Conservation (phyloP, 2,113 vertebrate genomes). For the Mesitornis unicolor region DNA sequence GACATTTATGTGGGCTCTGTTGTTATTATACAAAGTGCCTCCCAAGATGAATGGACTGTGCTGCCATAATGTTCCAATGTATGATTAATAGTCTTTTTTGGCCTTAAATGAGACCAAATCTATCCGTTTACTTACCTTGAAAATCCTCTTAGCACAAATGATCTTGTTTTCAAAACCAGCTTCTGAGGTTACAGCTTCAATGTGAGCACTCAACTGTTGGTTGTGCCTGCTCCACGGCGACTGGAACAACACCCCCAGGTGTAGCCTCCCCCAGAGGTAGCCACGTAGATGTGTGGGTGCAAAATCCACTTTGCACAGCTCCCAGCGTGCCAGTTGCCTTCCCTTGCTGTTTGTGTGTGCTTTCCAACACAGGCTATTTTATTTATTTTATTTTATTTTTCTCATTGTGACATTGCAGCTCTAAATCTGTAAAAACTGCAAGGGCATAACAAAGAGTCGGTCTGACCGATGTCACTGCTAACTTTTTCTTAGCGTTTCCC, state of each 20-base stretch:
- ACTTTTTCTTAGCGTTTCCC: neutral
- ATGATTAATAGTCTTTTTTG: neutral
- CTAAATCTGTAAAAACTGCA: neutral
- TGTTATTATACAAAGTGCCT: neutral
- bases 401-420: neutral
- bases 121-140: neutral
- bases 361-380: neutral
- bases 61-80: neutral
- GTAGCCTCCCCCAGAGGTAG: neutral
- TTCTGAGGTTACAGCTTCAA: neutral
- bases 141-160: slow-evolving; percentile 3
- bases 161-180: slow-evolving; percentile 17
- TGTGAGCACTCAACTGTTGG: neutral
- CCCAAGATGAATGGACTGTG: neutral
- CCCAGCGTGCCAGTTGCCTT: neutral
- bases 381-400: neutral
- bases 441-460: neutral
- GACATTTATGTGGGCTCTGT: neutral
- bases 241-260: neutral
- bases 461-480: neutral
- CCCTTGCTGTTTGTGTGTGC: neutral
- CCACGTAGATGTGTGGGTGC: neutral
- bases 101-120: neutral
- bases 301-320: neutral
- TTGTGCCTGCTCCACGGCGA: rapidly evolving